Evolutionary conservation across 1,140 invertebrate genomes (phyloP), one percentile per base, ranked within the genome.

Genomic region (Ceratina japonica): DNA sequence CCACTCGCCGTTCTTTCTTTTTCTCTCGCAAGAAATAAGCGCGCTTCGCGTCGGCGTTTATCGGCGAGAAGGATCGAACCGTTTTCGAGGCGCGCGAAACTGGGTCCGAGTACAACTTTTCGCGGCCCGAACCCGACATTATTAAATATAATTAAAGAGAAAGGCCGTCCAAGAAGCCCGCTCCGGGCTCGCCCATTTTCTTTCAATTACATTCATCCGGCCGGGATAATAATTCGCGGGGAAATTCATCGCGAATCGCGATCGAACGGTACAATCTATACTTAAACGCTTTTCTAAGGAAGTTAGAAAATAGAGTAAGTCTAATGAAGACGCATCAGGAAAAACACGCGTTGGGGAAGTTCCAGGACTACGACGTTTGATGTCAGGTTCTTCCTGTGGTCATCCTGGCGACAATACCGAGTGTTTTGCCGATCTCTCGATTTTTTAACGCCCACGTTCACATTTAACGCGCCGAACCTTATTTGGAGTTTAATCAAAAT

Each of bases 121-220:
- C 12, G 16, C n/a, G 7, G 18, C 37, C 37, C 72, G 65, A 63
- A 16, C 31, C 65, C 18, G 24, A 52, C 71, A 64, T 75, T 83
- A 84, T 83, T 84, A 83, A 69, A 73, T 80, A 70, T 80, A 72
- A 84, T 85, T 85, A 84, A 84, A 71, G 82, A 81, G 83, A 84
- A 85, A 84, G 27, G 27, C 27, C 64, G 79, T 22, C 56, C 37
- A 27, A 52, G 49, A 13, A 2, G 18, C 51, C 24, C 13, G 22
- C 20, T 18, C 59, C 22, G 59, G 44, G 52, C 49, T 44, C 10
- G 16, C 3, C 64, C 13, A 70, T 63, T 71, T 77, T 77, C 49
- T 54, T 56, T 63, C 59, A 54, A 72, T 77, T 71, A 77, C n/a
- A 18, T 72, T 56, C 51, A 37, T 37, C 20, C 7, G n/a, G 12